These are phyloP conservation scores for Cheilosia vernalis DNA, from an alignment of 2,888 invertebrate species.

Conservation along the genomic window DNA sequence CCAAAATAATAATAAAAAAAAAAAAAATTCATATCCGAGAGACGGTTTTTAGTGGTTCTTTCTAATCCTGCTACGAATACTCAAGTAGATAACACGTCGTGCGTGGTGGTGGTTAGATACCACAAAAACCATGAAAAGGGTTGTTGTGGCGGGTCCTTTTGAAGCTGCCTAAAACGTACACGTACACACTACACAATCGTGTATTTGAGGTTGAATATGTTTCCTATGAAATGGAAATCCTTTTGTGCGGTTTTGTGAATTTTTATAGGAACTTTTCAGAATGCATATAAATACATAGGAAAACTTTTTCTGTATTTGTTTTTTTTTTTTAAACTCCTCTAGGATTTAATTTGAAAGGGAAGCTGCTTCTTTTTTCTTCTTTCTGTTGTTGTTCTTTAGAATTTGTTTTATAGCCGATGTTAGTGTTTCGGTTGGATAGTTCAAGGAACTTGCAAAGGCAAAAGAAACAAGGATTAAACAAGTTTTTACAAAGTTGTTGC, in stretches of 20 bases:
- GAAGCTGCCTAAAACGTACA: conserved; percentile 48
- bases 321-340: not conserved
- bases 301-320: not conserved
- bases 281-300: not conserved
- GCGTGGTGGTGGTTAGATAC: conserved; percentile 41
- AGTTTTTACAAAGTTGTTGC: conserved; percentile 1
- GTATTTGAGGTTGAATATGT: conserved; percentile 46
- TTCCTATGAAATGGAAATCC: conserved; percentile 37
- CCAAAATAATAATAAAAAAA: not conserved
- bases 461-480: conserved; percentile 17
- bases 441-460: not conserved
- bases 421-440: conserved; percentile 14
- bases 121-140: conserved; percentile 44
- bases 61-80: conserved; percentile 69
- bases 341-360: conserved; percentile 16
- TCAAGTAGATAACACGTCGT: conserved; percentile 61
- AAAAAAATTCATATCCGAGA: not conserved
- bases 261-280: conserved; percentile 23
- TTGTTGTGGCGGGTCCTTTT: conserved; percentile 36
- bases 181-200: not conserved
- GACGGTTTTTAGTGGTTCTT: conserved; percentile 15
- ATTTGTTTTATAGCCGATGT: conserved; percentile 33
- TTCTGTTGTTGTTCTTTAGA: conserved; percentile 3
- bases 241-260: conserved; percentile 34
- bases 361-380: conserved; percentile 17